Percentiles rank a stretch among this genome's conserved stretches.
Conservation (phyloP, 2,113 vertebrate genomes). For the Uropsilus gracilis region DNA sequence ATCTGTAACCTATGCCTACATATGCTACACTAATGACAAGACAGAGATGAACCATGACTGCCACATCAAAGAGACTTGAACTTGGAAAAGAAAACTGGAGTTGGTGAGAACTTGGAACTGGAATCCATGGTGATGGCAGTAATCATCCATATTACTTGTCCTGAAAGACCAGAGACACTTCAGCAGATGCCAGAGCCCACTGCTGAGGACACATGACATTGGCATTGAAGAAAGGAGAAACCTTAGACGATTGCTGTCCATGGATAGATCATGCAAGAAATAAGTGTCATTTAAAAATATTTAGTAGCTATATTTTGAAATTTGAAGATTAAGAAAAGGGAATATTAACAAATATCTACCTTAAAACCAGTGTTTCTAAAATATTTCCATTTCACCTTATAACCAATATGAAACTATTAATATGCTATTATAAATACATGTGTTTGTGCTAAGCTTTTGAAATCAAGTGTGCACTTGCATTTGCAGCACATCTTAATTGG, state of each 20-base stretch:
- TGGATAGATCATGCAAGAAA: neutral
- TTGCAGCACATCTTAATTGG: neutral
- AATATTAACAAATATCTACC: no score
- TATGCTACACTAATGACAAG: neutral
- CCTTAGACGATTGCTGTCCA: no score
- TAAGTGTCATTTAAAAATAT: neutral
- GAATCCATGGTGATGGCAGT: rapidly evolving
- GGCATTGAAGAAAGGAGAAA: neutral
- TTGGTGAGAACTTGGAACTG: neutral
- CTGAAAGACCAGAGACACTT: no score
- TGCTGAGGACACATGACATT: neutral
- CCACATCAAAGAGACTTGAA: neutral
- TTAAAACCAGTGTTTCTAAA: neutral
- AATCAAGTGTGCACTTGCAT: neutral
- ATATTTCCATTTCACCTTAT: neutral
- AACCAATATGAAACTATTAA: neutral
- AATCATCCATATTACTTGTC: neutral
- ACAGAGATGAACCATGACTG: neutral
- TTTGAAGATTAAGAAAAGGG: no score
- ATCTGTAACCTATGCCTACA: neutral
- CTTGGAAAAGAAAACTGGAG: neutral
- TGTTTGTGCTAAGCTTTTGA: neutral
- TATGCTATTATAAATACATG: neutral
- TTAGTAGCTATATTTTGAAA: neutral
- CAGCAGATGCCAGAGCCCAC: neutral